Evolutionary conservation across 2,113 vertebrate genomes (phyloP).

Genomic region (Megalops atlanticus): DNA sequence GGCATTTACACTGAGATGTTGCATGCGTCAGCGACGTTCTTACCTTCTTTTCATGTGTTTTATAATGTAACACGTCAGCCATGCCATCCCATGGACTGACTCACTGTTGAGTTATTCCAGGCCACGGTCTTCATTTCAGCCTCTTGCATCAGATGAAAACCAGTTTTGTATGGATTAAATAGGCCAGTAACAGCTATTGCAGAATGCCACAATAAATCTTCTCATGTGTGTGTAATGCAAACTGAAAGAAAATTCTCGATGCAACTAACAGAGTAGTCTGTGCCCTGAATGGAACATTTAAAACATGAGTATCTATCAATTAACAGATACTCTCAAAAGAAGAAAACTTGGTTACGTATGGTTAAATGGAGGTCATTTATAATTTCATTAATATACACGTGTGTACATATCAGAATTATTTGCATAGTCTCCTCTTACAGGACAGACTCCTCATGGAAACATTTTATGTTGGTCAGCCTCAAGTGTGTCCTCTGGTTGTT

Average conservation of each 20-base stretch:
- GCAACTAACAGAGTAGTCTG: not conserved
- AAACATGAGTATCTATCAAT: not conserved
- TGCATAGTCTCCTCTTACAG: not conserved
- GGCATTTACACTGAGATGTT: not conserved
- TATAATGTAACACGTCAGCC: not conserved
- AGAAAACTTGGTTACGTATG: not conserved
- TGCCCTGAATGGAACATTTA: not conserved
- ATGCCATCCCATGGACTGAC: not conserved
- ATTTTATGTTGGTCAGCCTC: too few relatives aligned
- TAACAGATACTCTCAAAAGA: not conserved
- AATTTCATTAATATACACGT: too few relatives aligned
- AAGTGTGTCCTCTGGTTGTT: not conserved
- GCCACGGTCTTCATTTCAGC: not conserved
- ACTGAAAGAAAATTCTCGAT: not conserved
- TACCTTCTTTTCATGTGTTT: not conserved
- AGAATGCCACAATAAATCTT: not conserved
- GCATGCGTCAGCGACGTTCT: not conserved
- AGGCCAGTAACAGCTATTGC: not conserved
- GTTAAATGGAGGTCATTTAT: not conserved
- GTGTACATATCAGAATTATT: not conserved
- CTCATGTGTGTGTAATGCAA: not conserved
- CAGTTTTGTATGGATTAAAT: not conserved
- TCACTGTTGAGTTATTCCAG: not conserved
- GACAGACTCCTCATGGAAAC: too few relatives aligned
- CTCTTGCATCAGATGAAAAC: not conserved